Conservation (phyloP, 2,888 invertebrate genomes). For the Holacanthella duospinosa region DNA sequence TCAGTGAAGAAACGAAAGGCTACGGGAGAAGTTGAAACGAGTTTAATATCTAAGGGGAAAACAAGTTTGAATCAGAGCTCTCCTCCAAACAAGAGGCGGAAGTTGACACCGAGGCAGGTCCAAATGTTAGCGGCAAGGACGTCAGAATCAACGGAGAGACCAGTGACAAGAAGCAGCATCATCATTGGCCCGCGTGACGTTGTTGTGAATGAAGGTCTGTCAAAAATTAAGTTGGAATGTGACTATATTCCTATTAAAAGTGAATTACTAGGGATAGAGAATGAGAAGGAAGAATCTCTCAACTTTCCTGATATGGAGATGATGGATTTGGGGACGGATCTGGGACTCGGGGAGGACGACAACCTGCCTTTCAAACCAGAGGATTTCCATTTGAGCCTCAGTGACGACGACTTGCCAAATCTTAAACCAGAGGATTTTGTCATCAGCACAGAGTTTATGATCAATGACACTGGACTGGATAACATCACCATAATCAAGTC, state of each 20-base stretch:
- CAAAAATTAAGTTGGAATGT: conserved; percentile 23
- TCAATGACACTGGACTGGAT: neutral
- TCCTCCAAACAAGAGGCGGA: neutral
- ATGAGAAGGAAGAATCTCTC: conserved; percentile 5
- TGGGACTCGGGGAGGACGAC: neutral
- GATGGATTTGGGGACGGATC: neutral
- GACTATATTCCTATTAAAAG: conserved; percentile 10
- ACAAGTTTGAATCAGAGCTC: neutral
- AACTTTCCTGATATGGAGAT: neutral
- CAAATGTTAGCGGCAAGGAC: no score
- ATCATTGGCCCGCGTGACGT: neutral
- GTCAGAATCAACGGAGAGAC: neutral
- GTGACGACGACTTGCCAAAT: conserved; percentile 1
- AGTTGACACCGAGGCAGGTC: neutral
- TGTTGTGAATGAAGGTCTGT: conserved; percentile 15
- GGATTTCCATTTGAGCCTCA: neutral
- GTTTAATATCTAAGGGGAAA: no score
- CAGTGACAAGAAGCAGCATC: neutral
- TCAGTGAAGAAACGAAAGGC: neutral
- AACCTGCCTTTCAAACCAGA: neutral
- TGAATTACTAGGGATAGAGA: neutral
- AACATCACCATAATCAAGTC: neutral
- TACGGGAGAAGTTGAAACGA: neutral
- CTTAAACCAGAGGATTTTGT: neutral
- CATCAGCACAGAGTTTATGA: neutral